Evolutionary conservation across 2,797 vertebrate genomes (phyloP), one percentile per base, ranked within the genome.

Genomic region (Lepilemur ruficaudatus): DNA sequence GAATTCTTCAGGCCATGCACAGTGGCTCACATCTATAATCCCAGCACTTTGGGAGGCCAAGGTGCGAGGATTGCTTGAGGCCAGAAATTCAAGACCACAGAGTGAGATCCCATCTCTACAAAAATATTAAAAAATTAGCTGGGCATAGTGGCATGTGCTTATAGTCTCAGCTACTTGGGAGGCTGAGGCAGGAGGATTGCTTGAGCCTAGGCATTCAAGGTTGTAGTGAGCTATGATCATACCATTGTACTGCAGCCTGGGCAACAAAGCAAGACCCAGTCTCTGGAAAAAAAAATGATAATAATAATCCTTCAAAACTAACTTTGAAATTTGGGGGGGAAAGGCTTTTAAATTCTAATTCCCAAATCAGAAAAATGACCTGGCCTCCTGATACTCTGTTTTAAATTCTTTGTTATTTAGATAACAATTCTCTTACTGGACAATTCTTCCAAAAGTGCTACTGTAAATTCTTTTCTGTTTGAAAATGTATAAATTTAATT

Each of bases 401-500:
- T 85, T 65, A 69, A 86, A 86, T 38, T 38, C 43, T 55, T 94
- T 90, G 48, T 95, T 61, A 82, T 85, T 91, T 80, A 90, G 28
- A 86, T 89, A 89, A 91, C n/a, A 81, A 70, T 63, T 93, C 35
- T 72, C 30, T 61, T 61, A 69, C 25, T 81, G 30, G 25, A 48
- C 17, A 89, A 73, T 69, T 95, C 73, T 89, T 89, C 61, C 35
- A 41, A 46, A 91, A 85, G 73, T 96, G 15, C 23, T 92, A 67
- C 22, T 84, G 17, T 90, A 32, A 89, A 86, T 86, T 89, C 22
- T 87, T 96, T 93, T 93, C 48, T 73, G 35, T 88, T 85, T 91
- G 63, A 97, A 95, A 91, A 85, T 78, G 12, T 23, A 96, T 25
- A 92, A 38, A 92, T 14, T 28, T 82, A 84, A 78, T 86, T 70